Evolutionary conservation across 2,797 vertebrate species (phyloP).

Genomic region (Leptodactylus fallax): DNA sequence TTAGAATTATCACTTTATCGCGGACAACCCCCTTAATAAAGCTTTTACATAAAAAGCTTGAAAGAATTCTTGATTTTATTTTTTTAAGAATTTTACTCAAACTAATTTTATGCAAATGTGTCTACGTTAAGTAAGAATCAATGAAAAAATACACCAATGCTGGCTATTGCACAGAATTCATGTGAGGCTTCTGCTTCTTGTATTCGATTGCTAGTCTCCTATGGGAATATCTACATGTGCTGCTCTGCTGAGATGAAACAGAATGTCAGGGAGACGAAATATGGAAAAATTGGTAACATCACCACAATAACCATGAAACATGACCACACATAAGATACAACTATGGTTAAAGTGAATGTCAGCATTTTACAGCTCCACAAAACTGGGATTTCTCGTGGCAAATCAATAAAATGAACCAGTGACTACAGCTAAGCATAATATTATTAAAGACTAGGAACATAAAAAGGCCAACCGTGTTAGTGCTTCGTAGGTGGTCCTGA

Average conservation of each 20-base stretch:
- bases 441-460: slow-evolving; percentile 40
- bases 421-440: slow-evolving; percentile 37
- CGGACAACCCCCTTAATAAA: too few species aligned
- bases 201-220: neutral
- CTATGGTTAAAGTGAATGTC: neutral
- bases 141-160: neutral
- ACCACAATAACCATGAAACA: slow-evolving; percentile 22
- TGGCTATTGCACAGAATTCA: too few species aligned
- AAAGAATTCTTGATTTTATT: too few species aligned
- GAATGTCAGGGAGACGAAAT: neutral
- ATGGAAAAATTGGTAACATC: slow-evolving; percentile 3
- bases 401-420: slow-evolving; percentile 41
- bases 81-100: too few species aligned
- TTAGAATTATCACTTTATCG: too few species aligned
- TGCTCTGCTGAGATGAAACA: neutral
- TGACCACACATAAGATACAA: slow-evolving; percentile 16
- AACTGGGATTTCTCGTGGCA: slow-evolving; percentile 32
- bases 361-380: slow-evolving; percentile 26
- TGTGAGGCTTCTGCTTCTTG: neutral
- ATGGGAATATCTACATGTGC: slow-evolving; percentile 1
- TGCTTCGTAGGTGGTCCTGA: slow-evolving; percentile 35
- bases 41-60: too few species aligned
- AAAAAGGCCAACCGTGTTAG: neutral
- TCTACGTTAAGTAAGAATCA: too few species aligned
- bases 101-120: too few species aligned